Conservation (phyloP, 2,113 vertebrate species). For the Siniperca knerii region DNA sequence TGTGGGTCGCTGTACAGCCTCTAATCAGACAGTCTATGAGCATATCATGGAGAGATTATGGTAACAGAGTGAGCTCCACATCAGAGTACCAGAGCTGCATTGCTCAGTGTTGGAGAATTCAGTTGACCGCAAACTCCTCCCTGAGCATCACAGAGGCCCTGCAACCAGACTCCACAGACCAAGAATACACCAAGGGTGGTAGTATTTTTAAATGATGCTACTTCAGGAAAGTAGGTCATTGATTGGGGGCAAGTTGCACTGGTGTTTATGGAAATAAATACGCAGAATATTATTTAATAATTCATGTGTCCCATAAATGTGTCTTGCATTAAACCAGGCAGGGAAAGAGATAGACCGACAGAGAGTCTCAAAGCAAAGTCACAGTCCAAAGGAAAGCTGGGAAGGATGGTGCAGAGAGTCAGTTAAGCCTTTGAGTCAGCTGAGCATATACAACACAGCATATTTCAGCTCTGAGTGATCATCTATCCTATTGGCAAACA, state of each 20-base stretch:
- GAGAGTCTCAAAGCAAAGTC: slow-evolving; percentile 58
- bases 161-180: slow-evolving; percentile 65
- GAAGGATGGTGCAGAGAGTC: slow-evolving; percentile 41
- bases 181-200: slow-evolving; percentile 58
- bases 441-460: slow-evolving; percentile 46
- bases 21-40: slow-evolving; percentile 71
- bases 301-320: slow-evolving; percentile 54
- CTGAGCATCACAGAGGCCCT: slow-evolving; percentile 49
- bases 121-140: slow-evolving; percentile 71
- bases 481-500: slow-evolving; percentile 38
- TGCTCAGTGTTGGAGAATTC: slow-evolving; percentile 58
- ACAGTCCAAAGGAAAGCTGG: slow-evolving; percentile 55
- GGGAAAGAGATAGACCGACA: slow-evolving; percentile 40
- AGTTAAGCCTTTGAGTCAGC: slow-evolving; percentile 58
- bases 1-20: slow-evolving; percentile 52
- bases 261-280: slow-evolving; percentile 74
- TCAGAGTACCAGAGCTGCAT: slow-evolving; percentile 36
- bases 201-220: slow-evolving; percentile 73
- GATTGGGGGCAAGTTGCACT: slow-evolving; percentile 55
- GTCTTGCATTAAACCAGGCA: slow-evolving; percentile 49
- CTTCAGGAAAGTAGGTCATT: slow-evolving; percentile 74
- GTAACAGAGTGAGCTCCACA: slow-evolving; percentile 59
- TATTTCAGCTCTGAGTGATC: slow-evolving; percentile 48
- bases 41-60: slow-evolving; percentile 66
- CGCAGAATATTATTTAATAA: slow-evolving; percentile 60